A percentile compares a stretch with the other conserved stretches of the same genome.
Evolutionary conservation across 2,888 invertebrate genomes (phyloP).

Genomic region (Hedychridium roseum): DNA sequence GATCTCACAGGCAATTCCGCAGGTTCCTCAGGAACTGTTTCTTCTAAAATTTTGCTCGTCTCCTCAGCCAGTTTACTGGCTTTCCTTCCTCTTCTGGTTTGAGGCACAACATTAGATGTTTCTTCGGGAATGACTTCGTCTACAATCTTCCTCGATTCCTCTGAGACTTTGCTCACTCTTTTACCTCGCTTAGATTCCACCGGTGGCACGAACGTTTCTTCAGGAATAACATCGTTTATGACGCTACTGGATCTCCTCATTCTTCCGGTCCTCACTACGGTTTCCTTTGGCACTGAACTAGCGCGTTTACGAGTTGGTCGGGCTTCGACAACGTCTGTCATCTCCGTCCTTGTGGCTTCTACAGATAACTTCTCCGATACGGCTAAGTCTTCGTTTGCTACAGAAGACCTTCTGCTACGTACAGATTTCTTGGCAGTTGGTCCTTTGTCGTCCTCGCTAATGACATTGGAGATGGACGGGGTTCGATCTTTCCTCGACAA

Average conservation of each 20-base stretch:
- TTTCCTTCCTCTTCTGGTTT: background rate
- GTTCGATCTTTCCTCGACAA: slow-evolving; percentile 15
- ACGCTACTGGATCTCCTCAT: slow-evolving; percentile 35
- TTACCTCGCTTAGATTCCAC: too few relatives aligned
- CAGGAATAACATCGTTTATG: slow-evolving; percentile 34
- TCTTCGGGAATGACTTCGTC: slow-evolving; percentile 20
- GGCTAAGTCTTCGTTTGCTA: slow-evolving; percentile 3
- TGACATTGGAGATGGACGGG: slow-evolving; percentile 16
- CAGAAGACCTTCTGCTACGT: slow-evolving; percentile 9
- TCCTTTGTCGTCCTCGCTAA: slow-evolving; percentile 17
- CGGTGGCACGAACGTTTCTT: slow-evolving; percentile 24
- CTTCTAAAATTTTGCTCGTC: too few relatives aligned
- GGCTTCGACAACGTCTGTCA: background rate
- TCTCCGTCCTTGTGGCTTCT: slow-evolving; percentile 14
- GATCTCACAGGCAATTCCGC: too few relatives aligned
- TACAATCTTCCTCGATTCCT: too few relatives aligned
- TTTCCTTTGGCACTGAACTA: slow-evolving; percentile 48
- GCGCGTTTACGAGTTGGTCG: slow-evolving; percentile 34
- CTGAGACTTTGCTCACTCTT: too few relatives aligned
- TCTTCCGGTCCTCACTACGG: slow-evolving; percentile 14
- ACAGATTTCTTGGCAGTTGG: slow-evolving; percentile 13
- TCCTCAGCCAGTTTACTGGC: background rate
- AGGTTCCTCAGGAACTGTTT: too few relatives aligned
- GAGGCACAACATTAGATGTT: background rate
- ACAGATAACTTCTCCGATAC: slow-evolving; percentile 6